These are phyloP conservation scores for Pteropus rufus DNA, from an alignment of 2,797 vertebrate species.

Conservation along the genomic window DNA sequence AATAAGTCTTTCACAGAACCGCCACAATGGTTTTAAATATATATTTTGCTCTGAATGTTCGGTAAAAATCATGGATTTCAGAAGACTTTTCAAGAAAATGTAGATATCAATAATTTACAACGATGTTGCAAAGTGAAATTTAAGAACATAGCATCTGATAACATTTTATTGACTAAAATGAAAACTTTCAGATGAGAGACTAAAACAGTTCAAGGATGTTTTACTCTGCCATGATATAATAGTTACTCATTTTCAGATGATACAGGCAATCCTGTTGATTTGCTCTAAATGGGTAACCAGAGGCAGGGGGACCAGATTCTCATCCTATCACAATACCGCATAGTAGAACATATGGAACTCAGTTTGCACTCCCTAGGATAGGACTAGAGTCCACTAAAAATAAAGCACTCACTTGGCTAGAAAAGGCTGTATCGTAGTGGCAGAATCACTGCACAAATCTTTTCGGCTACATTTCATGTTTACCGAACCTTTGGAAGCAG, in stretches of 20 bases:
- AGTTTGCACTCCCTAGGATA: background rate
- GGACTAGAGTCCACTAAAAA: background rate
- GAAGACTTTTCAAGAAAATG: conserved; percentile 12
- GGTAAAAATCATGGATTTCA: background rate
- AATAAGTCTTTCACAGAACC: background rate
- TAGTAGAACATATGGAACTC: background rate
- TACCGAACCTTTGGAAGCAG: background rate
- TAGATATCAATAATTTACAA: background rate
- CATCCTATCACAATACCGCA: background rate
- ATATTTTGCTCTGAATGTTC: background rate
- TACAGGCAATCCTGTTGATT: background rate
- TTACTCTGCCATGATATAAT: background rate
- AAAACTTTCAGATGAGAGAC: background rate
- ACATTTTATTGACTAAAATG: background rate
- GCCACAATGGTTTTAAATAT: background rate
- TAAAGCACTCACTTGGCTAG: background rate
- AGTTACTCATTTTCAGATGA: background rate
- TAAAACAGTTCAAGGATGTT: background rate
- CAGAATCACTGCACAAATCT: background rate
- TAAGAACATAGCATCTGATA: background rate
- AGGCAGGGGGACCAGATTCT: background rate
- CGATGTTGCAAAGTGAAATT: background rate
- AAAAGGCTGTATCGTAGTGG: background rate
- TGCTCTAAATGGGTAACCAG: background rate
- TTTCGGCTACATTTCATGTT: background rate